Percentiles rank a stretch among this genome's conserved stretches.
These are phyloP conservation scores for Notocelia uddmanniana DNA, from an alignment of 2,888 invertebrate species.

Conservation along the genomic window DNA sequence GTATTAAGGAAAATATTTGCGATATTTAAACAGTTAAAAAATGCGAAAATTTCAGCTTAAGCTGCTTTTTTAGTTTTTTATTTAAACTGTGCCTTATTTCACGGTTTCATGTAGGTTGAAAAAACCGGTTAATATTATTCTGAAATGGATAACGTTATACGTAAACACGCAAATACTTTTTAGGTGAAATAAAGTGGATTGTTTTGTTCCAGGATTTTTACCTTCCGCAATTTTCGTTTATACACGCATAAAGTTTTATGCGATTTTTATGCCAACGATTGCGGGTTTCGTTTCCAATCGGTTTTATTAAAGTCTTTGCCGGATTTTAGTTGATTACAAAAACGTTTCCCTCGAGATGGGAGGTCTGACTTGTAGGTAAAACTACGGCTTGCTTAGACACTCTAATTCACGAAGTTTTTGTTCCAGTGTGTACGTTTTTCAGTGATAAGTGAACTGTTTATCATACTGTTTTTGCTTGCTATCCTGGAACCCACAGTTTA, in stretches of 20 bases:
- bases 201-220: slow-evolving; percentile 33
- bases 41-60: too few species aligned
- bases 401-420: too few species aligned
- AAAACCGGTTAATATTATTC: too few species aligned
- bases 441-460: too few species aligned
- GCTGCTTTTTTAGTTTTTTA: too few species aligned
- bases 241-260: slow-evolving; percentile 44
- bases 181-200: slow-evolving; percentile 37
- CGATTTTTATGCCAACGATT: slow-evolving; percentile 41
- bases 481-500: too few species aligned
- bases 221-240: slow-evolving; percentile 39
- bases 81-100: too few species aligned
- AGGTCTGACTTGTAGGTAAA: background rate
- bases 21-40: too few species aligned
- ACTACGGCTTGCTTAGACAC: background rate
- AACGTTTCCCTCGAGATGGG: slow-evolving; percentile 40
- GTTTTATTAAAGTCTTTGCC: slow-evolving; percentile 37
- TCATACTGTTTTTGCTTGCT: too few species aligned
- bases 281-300: slow-evolving; percentile 40
- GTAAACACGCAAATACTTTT: slow-evolving; percentile 14
- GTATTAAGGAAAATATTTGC: too few species aligned
- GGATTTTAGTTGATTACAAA: slow-evolving; percentile 55
- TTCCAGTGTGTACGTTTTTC: too few species aligned
- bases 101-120: background rate
- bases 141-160: background rate